Evolutionary conservation across 1,140 invertebrate genomes (phyloP), one percentile per base, ranked within the genome.

Genomic region (Sesamia nonagrioides): DNA sequence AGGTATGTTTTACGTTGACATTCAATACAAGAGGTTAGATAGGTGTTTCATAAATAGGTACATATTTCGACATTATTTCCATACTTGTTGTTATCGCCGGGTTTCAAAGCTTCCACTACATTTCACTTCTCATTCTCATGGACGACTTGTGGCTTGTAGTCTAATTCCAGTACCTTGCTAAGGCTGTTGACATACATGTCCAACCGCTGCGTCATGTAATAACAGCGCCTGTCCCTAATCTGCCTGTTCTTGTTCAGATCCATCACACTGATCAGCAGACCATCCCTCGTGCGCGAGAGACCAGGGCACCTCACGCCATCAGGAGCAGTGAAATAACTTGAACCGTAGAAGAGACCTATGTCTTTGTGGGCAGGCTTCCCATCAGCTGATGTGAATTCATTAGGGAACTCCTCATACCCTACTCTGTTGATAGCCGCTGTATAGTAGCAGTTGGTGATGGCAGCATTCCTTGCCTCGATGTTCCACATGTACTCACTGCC

Each of bases 271-370:
- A 99, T 96, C 3, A 99, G 95, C 4, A 99, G 94, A 54, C 99
- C 99, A 95, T 99, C 99, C 56, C 95, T 96, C 7, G 96, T 96
- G 48, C 99, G 96, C 0, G 98, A 98, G 9, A 99, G 95, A n/a
- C 98, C 98, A 0, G 98, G 98, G 73, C 98, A 99, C 86, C 99
- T 96, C 18, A 97, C 96, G 0, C 99, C 99, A 95, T 99, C 98
- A 0, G 99, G 99, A 7, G 97, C 98, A 35, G 98, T 97, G n/a
- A 99, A 96, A 94, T 99, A 99, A 82, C 97, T 98, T 0, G 98
- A 99, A 0, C 99, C 99, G 93, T 99, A 99, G 93, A 99, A 99
- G 88, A 99, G 97, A 0, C 99, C 99, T 89, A 99, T 98, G 80
- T 98, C 97, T 84, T 97, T 98, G 88, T 99, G 99, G 0, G 99